Conservation (phyloP, 2,888 invertebrate genomes). For the Diaprepes abbreviatus region DNA sequence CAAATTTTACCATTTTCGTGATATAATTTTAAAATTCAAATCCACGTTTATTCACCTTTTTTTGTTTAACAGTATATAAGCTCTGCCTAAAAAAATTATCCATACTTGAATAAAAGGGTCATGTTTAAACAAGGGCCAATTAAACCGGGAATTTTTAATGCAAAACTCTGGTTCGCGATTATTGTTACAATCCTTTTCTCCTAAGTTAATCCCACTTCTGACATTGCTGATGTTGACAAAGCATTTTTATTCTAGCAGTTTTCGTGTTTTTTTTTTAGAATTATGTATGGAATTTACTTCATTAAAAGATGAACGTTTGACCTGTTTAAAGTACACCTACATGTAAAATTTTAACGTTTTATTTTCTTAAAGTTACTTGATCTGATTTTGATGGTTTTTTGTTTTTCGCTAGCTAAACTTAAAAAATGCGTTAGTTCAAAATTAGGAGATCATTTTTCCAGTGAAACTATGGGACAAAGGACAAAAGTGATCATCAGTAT, state of each 20-base stretch:
- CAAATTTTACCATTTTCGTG: too few relatives aligned
- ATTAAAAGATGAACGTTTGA: not conserved
- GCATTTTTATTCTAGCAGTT: not conserved
- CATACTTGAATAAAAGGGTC: not conserved
- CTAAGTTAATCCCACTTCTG: not conserved
- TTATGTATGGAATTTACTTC: not conserved
- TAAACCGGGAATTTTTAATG: not conserved
- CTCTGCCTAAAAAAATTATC: not conserved
- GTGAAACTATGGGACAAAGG: too few relatives aligned
- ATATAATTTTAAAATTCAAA: too few relatives aligned
- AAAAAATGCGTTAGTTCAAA: too few relatives aligned
- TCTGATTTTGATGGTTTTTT: too few relatives aligned
- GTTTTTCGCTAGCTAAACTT: too few relatives aligned
- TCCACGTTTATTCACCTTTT: too few relatives aligned
- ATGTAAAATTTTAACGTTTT: too few relatives aligned
- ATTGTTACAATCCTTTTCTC: slow-evolving; percentile 3
- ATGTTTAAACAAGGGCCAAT: not conserved
- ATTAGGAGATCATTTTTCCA: too few relatives aligned
- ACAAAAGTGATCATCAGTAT: too few relatives aligned
- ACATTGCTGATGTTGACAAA: slow-evolving; percentile 19
- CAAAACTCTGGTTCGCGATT: not conserved
- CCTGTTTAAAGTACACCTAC: not conserved
- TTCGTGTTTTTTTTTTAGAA: not conserved
- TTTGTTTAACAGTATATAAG: too few relatives aligned
- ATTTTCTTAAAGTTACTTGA: too few relatives aligned